Evolutionary conservation across 2,888 invertebrate species (phyloP).

Genomic region (Ectropis crepuscularia): DNA sequence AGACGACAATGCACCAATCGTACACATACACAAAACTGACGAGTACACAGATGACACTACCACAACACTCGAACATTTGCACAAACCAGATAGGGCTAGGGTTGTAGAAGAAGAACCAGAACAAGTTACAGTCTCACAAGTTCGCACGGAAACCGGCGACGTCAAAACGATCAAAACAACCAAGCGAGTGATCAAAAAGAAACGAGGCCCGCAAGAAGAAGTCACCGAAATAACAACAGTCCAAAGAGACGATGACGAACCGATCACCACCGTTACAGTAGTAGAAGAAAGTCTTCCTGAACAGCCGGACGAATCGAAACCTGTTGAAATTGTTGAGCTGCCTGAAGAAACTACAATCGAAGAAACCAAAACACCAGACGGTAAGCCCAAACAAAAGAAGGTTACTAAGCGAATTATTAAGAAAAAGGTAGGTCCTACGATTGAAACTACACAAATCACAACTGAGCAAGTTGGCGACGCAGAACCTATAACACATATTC

Average conservation of each 20-base stretch:
- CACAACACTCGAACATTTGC: constrained; percentile 36
- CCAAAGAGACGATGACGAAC: constrained; percentile 31
- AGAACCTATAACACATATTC: not conserved
- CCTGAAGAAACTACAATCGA: constrained; percentile 43
- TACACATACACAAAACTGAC: constrained; percentile 53
- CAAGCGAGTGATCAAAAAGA: constrained; percentile 51
- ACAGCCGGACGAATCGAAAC: not conserved
- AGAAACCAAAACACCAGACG: constrained; percentile 8
- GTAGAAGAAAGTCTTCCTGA: not conserved
- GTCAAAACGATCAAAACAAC: constrained; percentile 43
- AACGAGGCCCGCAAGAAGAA: constrained; percentile 44
- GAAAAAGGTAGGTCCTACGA: constrained; percentile 50
- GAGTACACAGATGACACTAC: constrained; percentile 41
- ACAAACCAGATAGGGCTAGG: constrained; percentile 34
- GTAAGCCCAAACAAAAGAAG: constrained; percentile 1
- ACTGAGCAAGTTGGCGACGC: constrained; percentile 13
- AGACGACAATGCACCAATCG: constrained; percentile 47
- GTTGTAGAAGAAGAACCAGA: constrained; percentile 46
- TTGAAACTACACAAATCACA: constrained; percentile 43
- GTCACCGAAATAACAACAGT: constrained; percentile 47
- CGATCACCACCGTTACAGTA: constrained; percentile 5
- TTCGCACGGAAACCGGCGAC: constrained; percentile 43
- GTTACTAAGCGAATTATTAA: constrained; percentile 46
- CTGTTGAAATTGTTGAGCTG: constrained; percentile 17
- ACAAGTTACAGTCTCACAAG: constrained; percentile 47